Conservation (phyloP, 2,888 invertebrate genomes). For the Abrostola triplasia region DNA sequence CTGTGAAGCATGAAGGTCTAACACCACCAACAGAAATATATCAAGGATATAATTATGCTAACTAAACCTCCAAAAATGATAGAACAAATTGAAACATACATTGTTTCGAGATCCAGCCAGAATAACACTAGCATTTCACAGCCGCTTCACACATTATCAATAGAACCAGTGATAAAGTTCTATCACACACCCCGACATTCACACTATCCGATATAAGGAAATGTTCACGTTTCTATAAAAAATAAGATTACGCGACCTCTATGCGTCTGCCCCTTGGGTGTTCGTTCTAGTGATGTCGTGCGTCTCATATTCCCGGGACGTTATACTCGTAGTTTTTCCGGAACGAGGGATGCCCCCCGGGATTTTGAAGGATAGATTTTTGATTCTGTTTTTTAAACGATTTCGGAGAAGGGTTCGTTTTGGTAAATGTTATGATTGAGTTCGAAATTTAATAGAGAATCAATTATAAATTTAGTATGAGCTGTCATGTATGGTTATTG, state of each 20-base stretch:
- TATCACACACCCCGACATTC: conserved; percentile 42
- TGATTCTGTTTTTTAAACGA: conserved; percentile 12
- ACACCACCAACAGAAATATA: no score
- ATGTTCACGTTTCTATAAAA: conserved; percentile 58
- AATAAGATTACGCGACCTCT: conserved; percentile 58
- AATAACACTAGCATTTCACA: conserved; percentile 29
- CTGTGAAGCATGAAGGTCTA: no score
- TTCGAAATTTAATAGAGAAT: background rate
- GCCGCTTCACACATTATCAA: conserved; percentile 44
- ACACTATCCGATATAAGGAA: conserved; percentile 57
- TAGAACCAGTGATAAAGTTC: conserved; percentile 48
- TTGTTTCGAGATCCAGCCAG: conserved; percentile 12
- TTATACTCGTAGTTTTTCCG: conserved; percentile 42
- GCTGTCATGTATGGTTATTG: background rate
- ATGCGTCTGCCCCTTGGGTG: conserved; percentile 52
- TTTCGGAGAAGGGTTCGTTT: conserved; percentile 16
- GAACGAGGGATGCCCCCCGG: conserved; percentile 34
- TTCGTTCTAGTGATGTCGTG: conserved; percentile 48
- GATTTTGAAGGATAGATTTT: conserved; percentile 34
- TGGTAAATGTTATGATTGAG: background rate
- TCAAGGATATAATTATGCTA: no score
- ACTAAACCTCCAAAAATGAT: background rate
- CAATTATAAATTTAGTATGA: conserved; percentile 1
- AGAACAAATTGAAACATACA: background rate
- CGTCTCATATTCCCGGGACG: conserved; percentile 39